Base-by-base conservation (phyloP, 2,797 vertebrate genomes). In the Phataginus tetradactyla region DNA sequence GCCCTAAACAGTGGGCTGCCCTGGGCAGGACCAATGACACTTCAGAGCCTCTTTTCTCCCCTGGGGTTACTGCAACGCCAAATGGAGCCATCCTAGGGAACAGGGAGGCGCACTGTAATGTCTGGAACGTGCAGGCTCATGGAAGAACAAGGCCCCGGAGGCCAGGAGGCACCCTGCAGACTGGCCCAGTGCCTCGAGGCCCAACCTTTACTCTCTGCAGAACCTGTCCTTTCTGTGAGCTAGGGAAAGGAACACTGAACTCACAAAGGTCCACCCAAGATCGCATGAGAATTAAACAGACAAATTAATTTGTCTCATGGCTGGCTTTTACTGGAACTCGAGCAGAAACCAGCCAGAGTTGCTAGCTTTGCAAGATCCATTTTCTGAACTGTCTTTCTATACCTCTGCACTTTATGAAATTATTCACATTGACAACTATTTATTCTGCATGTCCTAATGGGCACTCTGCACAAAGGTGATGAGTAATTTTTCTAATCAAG, bases 101-200 rank as follows among this genome's bases (percentile, higher is more conserved):
- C 3, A 45, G 14, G 23, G 20, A 34, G 85, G 66, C n/a, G 45
- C 17, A 12, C 39, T 5, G 7, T 11, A 63, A 5, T 0, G 1
- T 18, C 13, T 1, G 3, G 10, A 83, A 80, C 4, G 3, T 14
- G 12, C 6, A 11, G 69, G 15, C 13, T 42, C 49, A 49, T 2
- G 6, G 18, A 39, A 79, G 18, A 34, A 55, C 14, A 7, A 34
- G 13, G 71, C 64, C 39, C 45, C 21, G 9, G 49, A 25, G 37
- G 57, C 18, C 63, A 88, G 25, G 51, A 37, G 25, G 32, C 0
- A 1, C 23, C 85, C 14, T 34, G 10, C 14, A 91, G 20, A 14
- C 6, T 5, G 29, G 77, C 37, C 80, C 42, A 21, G 39, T 0
- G 1, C 15, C 20, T 21, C 1, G 4, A 32, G n/a, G 4, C 32